A percentile compares a stretch with the other conserved stretches of the same genome.
Conservation (phyloP, 2,797 vertebrate species). For the Lateolabrax maculatus region DNA sequence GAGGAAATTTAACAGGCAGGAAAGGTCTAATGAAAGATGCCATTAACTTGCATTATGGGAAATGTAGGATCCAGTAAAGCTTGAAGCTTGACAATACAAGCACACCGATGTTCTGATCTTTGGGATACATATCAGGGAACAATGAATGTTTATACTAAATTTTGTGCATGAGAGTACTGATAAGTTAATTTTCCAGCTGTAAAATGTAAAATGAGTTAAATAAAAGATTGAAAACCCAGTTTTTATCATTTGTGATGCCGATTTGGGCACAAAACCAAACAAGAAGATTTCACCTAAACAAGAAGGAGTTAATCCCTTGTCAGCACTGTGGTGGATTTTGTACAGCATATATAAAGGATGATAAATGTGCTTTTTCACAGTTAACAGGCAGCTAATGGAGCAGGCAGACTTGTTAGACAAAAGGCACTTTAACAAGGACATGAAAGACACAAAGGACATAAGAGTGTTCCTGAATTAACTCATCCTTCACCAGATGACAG, state of each 20-base stretch:
- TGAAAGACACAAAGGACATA: slow-evolving; percentile 71
- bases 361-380: slow-evolving; percentile 78
- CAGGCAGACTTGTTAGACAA: slow-evolving; percentile 70
- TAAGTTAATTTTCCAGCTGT: not conserved
- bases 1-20: no score
- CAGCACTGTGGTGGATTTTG: slow-evolving; percentile 39
- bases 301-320: slow-evolving; percentile 49
- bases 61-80: no score
- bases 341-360: slow-evolving; percentile 70
- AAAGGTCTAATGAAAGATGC: no score
- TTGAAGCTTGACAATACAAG: no score
- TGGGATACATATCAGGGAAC: no score
- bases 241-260: not conserved
- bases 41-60: no score
- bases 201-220: slow-evolving; percentile 22
- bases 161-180: not conserved
- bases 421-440: slow-evolving; percentile 72
- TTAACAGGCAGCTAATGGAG: slow-evolving; percentile 81
- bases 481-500: slow-evolving; percentile 60
- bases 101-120: no score
- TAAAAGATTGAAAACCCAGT: slow-evolving; percentile 16
- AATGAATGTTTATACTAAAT: no score
- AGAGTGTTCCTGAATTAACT: slow-evolving; percentile 63
- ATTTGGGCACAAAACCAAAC: slow-evolving; percentile 2
- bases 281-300: not conserved